These are phyloP conservation scores for Notothenia rossii DNA, from an alignment of 2,113 vertebrate genomes.

Conservation along the genomic window DNA sequence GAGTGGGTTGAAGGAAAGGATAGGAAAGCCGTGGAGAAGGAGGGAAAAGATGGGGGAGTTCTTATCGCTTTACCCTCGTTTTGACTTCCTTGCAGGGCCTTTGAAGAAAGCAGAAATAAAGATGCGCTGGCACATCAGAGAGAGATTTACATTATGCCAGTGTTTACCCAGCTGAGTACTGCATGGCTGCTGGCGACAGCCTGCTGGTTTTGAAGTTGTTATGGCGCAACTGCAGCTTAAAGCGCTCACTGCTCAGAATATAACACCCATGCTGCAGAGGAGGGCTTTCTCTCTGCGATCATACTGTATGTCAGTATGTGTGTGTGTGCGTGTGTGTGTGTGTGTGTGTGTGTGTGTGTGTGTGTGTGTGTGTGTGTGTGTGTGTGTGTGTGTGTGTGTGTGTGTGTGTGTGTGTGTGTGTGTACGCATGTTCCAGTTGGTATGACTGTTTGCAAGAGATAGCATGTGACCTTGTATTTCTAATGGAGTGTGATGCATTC, in stretches of 20 bases:
- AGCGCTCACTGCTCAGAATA: constrained; percentile 55
- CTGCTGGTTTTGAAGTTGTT: constrained; percentile 72
- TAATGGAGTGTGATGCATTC: constrained; percentile 54
- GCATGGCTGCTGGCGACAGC: constrained; percentile 73
- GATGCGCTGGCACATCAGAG: constrained; percentile 70
- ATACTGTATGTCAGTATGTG: constrained; percentile 4
- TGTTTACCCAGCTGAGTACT: constrained; percentile 75
- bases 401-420: neutral
- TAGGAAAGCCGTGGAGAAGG: constrained; percentile 42
- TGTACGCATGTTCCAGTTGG: constrained; percentile 15
- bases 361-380: neutral
- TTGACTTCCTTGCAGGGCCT: constrained; percentile 74
- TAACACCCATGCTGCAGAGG: constrained; percentile 58
- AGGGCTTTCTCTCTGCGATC: constrained; percentile 19
- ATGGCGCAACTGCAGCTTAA: constrained; percentile 68
- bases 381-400: constrained; percentile 6
- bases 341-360: neutral
- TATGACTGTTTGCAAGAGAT: constrained; percentile 60
- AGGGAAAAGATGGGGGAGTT: constrained; percentile 35
- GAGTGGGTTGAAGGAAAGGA: constrained; percentile 72
- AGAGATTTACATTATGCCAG: constrained; percentile 77
- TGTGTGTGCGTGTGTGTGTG: neutral
- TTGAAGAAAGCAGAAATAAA: constrained; percentile 73
- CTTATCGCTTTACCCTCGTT: constrained; percentile 80
- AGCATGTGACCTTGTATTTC: constrained; percentile 66